Evolutionary conservation across 2,888 invertebrate genomes (phyloP).

Genomic region (Idaea biselata): DNA sequence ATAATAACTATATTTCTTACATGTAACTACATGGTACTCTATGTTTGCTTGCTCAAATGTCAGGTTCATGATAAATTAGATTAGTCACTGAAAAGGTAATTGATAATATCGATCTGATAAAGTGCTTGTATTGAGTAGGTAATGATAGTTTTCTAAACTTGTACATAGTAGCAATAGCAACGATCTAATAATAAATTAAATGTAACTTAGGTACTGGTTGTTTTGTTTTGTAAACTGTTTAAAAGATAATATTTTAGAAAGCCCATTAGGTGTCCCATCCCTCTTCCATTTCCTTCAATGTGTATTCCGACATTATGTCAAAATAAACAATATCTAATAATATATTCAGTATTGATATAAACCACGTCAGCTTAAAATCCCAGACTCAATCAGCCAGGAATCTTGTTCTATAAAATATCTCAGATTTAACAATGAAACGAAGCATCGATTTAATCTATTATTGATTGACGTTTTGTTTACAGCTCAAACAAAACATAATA

Average conservation of each 20-base stretch:
- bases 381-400: neutral
- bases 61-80: neutral
- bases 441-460: neutral
- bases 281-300: too few relatives aligned
- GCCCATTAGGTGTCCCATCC: too few relatives aligned
- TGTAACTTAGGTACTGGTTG: too few relatives aligned
- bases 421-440: neutral
- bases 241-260: too few relatives aligned
- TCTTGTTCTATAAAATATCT: neutral
- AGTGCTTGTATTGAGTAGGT: neutral
- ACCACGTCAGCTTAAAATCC: too few relatives aligned
- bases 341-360: too few relatives aligned
- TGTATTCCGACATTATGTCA: too few relatives aligned
- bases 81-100: neutral
- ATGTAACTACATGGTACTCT: neutral
- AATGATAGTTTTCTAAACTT: neutral
- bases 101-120: neutral
- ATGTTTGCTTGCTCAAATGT: neutral
- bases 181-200: too few relatives aligned
- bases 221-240: too few relatives aligned
- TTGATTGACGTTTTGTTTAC: neutral
- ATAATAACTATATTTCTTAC: too few relatives aligned
- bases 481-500: neutral
- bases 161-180: too few relatives aligned
- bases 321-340: too few relatives aligned